Evolutionary conservation across 2,888 invertebrate species (phyloP), one percentile per base, ranked within the genome.

Genomic region (Erpobdella octoculata): DNA sequence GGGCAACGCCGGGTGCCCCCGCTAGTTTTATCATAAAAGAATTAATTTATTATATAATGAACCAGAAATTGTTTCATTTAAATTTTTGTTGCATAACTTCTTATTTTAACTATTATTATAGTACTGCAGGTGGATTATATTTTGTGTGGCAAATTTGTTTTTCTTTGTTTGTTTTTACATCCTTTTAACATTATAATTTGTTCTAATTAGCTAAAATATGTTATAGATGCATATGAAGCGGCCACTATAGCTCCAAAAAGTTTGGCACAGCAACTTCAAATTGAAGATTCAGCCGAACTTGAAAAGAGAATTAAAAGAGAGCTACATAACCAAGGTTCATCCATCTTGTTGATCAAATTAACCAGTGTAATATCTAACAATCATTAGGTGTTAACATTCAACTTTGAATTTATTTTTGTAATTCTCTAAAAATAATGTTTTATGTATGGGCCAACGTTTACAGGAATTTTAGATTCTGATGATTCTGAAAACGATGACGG

Each of bases 251-350:
- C 48, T 31, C 46, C 69, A 5, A 18, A 35, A 15, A 31, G 35
- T 31, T 75, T 82, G 8, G 82, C 82, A 64, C 81, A 81, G 73
- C 82, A 82, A 75, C 76, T 84, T 37, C 83, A 83, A 75, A 80
- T 84, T 53, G 80, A 81, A 4, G 83, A 82, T 75, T 79, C 83
- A 9, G 76, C 76, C 21, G 79, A 82, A 25, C 77, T 94, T 78
- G 93, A 94, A 81, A 88, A 90, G 81, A 88, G 91, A 75, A 87
- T 94, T 70, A 88, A 90, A 78, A 89, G 90, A 79, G 92, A 93
- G 81, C 85, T 93, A 1, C 89, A 93, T 33, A 91, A 92, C 76
- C 91, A 91, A 82, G 93, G 93, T 71, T 21, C 25, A 65, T 70
- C 25, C 12, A 21, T 25, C 46, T 46, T 18, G 31, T 41, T 18